A percentile compares a stretch with the other conserved stretches of the same genome.
These are phyloP conservation scores for Eunapius fragilis DNA, from an alignment of 37 sponge, comb jelly and placozoan genomes.

Conservation along the genomic window DNA sequence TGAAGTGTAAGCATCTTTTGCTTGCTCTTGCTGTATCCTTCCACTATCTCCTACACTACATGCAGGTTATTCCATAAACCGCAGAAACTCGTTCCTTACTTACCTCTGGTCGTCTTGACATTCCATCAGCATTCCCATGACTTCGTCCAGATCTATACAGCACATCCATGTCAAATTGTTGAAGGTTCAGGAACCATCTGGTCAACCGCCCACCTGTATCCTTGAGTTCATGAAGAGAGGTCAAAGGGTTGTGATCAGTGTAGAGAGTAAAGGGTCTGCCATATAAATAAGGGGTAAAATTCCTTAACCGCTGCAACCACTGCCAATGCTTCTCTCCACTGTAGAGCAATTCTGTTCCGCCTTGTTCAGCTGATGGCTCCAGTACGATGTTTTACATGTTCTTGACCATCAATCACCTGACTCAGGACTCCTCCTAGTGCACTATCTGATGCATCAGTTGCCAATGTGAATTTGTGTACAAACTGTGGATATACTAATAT, in stretches of 20 bases:
- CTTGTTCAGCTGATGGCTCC: constrained; percentile 33
- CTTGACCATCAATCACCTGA: too few species aligned
- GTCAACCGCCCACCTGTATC: constrained; percentile 25
- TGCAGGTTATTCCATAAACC: background rate
- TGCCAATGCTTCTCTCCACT: constrained; percentile 38
- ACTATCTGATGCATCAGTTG: constrained; percentile 35
- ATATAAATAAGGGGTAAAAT: too few species aligned
- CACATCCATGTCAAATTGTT: constrained; percentile 35
- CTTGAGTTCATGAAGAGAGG: constrained; percentile 11
- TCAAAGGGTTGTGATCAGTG: constrained; percentile 56
- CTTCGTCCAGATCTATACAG: too few species aligned
- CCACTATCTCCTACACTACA: background rate
- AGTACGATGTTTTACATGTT: constrained; percentile 32
- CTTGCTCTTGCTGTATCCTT: background rate
- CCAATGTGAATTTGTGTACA: background rate
- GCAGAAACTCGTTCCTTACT: background rate
- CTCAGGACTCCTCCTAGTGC: too few species aligned
- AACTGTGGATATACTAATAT: constrained; percentile 35
- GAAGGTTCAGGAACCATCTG: constrained; percentile 33
- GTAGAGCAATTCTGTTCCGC: constrained; percentile 36
- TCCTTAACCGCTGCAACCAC: constrained; percentile 30
- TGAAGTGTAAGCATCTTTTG: too few species aligned
- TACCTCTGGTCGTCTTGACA: background rate
- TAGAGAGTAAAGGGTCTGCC: too few species aligned
- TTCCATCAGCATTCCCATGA: too few species aligned